These are phyloP conservation scores for Hydrolagus affinis DNA, from an alignment of 2,113 vertebrate species.

Conservation along the genomic window DNA sequence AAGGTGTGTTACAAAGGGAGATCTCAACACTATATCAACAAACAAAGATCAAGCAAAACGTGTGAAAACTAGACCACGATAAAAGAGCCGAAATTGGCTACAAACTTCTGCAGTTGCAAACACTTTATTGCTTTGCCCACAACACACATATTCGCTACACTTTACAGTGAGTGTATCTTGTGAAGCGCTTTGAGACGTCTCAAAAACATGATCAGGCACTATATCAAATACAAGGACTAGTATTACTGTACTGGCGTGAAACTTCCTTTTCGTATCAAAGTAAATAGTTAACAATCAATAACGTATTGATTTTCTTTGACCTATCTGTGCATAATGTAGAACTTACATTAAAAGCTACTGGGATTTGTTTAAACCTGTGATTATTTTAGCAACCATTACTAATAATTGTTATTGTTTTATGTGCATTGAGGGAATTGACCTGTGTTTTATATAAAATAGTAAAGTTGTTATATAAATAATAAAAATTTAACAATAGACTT, in stretches of 20 bases:
- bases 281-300: neutral
- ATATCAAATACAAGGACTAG: too few species aligned
- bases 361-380: neutral
- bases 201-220: too few species aligned
- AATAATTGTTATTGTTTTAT: neutral
- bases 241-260: neutral
- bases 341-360: neutral
- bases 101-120: neutral
- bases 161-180: too few species aligned
- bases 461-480: neutral
- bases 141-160: too few species aligned
- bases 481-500: neutral
- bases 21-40: neutral
- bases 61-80: neutral
- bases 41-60: neutral
- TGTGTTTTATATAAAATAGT: slow-evolving; percentile 17
- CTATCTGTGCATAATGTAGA: neutral
- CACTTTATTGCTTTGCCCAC: neutral
- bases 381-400: neutral
- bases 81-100: neutral
- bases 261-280: neutral
- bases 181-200: too few species aligned
- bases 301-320: neutral
- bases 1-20: neutral
- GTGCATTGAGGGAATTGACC: neutral